Conservation (phyloP, 2,113 vertebrate genomes). For the Burhinus oedicnemus region DNA sequence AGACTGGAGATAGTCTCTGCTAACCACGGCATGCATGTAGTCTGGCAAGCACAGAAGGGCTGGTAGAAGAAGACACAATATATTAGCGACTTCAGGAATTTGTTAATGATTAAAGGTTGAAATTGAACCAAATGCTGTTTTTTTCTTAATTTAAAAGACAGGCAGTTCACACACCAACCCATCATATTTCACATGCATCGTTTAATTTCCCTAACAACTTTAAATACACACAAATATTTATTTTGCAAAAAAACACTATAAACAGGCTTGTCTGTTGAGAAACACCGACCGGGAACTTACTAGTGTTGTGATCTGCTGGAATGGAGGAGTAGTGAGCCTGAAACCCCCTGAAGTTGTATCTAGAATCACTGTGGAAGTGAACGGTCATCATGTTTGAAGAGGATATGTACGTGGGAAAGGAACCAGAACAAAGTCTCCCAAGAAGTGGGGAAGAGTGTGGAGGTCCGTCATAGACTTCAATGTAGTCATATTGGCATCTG, state of each 20-base stretch:
- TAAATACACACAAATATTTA: background rate
- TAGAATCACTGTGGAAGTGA: conserved; percentile 55
- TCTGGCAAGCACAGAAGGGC: conserved; percentile 67
- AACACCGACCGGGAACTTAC: conserved; percentile 25
- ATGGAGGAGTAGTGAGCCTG: conserved; percentile 62
- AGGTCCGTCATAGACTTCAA: conserved; percentile 74
- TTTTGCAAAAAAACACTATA: background rate
- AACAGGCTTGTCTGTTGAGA: background rate
- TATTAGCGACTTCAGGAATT: background rate
- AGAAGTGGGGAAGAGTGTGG: conserved; percentile 52
- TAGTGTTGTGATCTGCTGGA: conserved; percentile 32
- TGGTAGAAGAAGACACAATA: background rate
- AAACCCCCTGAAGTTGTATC: conserved; percentile 49
- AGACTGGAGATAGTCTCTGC: conserved; percentile 60
- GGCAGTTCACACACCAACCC: background rate
- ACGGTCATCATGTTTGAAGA: conserved; percentile 74
- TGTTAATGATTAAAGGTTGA: background rate
- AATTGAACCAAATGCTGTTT: background rate
- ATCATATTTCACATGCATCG: rapidly evolving
- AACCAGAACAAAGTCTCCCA: conserved; percentile 63
- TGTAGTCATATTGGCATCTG: conserved; percentile 58
- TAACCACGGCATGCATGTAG: conserved; percentile 72
- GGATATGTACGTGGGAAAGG: conserved; percentile 40
- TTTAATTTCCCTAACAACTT: background rate
- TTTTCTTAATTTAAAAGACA: background rate